Percentiles rank a stretch among this genome's conserved stretches.
Evolutionary conservation across 2,888 invertebrate species (phyloP).

Genomic region (Zonitis immaculata): DNA sequence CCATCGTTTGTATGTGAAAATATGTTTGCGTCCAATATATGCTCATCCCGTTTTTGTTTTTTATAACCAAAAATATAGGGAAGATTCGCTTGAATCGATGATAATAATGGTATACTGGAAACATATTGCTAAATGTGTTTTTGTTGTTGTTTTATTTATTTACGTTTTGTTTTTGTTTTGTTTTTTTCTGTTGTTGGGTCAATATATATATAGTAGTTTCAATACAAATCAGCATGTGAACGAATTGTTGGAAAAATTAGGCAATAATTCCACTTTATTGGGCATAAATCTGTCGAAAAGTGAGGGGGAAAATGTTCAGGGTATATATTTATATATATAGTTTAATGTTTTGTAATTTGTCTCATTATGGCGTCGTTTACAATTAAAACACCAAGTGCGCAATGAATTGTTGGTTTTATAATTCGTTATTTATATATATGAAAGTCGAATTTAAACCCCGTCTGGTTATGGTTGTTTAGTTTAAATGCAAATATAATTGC

Average conservation of each 20-base stretch:
- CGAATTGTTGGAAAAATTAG: conserved; percentile 20
- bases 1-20: background rate
- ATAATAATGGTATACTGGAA: background rate
- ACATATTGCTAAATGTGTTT: background rate
- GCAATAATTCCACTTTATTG: conserved; percentile 20
- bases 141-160: background rate
- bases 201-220: too few species aligned
- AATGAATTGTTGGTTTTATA: conserved; percentile 26
- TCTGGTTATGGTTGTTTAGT: conserved; percentile 7
- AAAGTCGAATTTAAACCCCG: conserved; percentile 31
- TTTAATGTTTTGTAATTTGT: conserved; percentile 26
- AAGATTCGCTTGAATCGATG: conserved; percentile 7
- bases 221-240: too few species aligned
- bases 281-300: conserved; percentile 19
- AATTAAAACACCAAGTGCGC: conserved; percentile 27
- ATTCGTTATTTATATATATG: conserved; percentile 38
- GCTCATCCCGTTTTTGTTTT: conserved; percentile 1
- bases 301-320: conserved; percentile 10
- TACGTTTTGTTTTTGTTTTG: background rate
- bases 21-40: conserved; percentile 1
- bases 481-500: conserved; percentile 34
- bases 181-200: too few species aligned
- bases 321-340: conserved; percentile 15
- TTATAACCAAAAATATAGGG: background rate
- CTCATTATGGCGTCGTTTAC: conserved; percentile 28